Percentiles rank a stretch among this genome's conserved stretches.
Evolutionary conservation across 2,888 invertebrate genomes (phyloP).

Genomic region (Netelia melanura): DNA sequence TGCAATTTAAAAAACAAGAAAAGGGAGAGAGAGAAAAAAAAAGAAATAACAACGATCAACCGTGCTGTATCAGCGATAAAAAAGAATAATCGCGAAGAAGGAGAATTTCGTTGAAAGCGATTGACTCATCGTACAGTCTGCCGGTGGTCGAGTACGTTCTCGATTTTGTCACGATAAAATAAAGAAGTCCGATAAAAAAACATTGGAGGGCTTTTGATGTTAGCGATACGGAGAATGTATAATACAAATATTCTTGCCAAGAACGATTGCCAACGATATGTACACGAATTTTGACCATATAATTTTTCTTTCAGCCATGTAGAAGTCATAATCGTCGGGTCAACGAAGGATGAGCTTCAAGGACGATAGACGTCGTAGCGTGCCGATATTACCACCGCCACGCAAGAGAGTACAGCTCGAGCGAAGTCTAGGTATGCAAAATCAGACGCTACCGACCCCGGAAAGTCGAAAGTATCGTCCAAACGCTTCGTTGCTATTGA

Average conservation of each 20-base stretch:
- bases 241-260: too few species aligned
- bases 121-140: not conserved
- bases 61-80: constrained; percentile 18
- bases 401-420: constrained; percentile 78
- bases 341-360: constrained; percentile 50
- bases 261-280: not conserved
- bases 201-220: not conserved
- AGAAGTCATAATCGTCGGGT: constrained; percentile 29
- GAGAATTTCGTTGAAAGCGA: constrained; percentile 5
- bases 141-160: constrained; percentile 1
- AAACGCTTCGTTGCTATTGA: constrained; percentile 75
- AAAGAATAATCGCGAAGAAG: not conserved
- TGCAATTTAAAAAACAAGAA: not conserved
- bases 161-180: not conserved
- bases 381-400: constrained; percentile 67
- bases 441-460: constrained; percentile 71
- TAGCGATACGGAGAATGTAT: too few species aligned
- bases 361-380: constrained; percentile 67
- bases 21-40: not conserved
- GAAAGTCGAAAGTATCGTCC: constrained; percentile 61
- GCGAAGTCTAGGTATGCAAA: constrained; percentile 78
- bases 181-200: constrained; percentile 5
- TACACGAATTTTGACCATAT: not conserved
- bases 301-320: constrained; percentile 44
- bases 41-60: not conserved